Base-by-base conservation (phyloP, 2,888 invertebrate genomes). In the Argynnis bischoffii region DNA sequence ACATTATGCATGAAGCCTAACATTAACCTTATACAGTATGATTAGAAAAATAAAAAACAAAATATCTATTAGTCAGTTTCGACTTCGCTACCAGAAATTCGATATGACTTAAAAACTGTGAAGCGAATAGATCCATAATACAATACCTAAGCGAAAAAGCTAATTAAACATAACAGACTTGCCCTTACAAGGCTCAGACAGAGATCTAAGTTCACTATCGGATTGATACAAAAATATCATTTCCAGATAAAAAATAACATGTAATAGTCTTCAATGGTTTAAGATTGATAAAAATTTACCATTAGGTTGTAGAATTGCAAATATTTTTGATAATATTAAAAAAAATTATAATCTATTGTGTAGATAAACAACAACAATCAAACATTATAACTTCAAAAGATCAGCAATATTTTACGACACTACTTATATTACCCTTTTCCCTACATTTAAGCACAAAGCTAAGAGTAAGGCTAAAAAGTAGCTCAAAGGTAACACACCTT, bases 151-250 rank as follows among this genome's bases (percentile, higher is more conserved):
- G 50, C 55, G 46, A 60, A 55, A 59, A 51, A 59, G 53, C 64
- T 69, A 60, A 66, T 55, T 70, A 64, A 66, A 64, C 55, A 70
- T 67, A 67, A 66, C 61, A 65, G 63, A 65, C 60, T 63, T 66
- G 60, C 66, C 71, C 69, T 50, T 41, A 55, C 54, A 55, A 56
- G 69, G 65, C 31, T 65, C 63, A 61, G 66, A 68, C 53, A 69
- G 74, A 74, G 74, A 74, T 74, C 74, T 66, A 71, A 67, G 63
- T 64, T 55, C 50, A 66, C 53, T 66, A 69, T 57, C 15, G 63
- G 57, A 69, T 67, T 50, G 66, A 71, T 59, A 71, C 31, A 61
- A 60, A 53, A 57, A 51, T 55, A 60, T 51, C 64, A 67, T 63
- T 63, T 41, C 67, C 51, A 56, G 63, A 41, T 35, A 64, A 55